Conservation (phyloP, 2,113 vertebrate species). For the Colossoma macropomum region DNA sequence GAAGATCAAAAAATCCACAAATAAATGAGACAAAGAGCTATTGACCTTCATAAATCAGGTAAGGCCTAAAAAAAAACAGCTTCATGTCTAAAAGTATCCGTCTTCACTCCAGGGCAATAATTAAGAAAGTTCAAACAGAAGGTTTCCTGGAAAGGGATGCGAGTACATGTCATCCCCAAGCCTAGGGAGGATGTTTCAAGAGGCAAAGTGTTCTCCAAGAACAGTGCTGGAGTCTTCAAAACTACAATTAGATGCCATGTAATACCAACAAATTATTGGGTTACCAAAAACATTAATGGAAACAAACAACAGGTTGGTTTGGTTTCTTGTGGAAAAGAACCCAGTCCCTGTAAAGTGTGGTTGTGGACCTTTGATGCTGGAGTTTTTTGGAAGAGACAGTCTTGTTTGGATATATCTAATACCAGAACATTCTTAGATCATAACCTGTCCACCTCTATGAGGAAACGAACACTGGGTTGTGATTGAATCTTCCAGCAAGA, state of each 20-base stretch:
- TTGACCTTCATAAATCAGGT: neutral
- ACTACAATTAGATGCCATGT: no score
- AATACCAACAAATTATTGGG: no score
- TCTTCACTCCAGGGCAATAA: neutral
- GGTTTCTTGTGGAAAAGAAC: neutral
- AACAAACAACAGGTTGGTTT: no score
- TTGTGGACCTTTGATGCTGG: neutral
- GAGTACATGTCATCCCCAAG: no score
- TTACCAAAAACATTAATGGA: no score
- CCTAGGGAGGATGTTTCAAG: no score
- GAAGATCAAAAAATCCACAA: neutral
- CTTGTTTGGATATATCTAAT: no score
- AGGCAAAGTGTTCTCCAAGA: no score
- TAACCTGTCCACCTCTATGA: no score
- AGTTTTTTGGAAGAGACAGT: neutral
- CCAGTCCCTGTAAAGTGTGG: neutral
- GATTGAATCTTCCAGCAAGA: neutral
- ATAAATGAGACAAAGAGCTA: neutral
- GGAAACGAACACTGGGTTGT: no score
- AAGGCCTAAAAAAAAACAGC: neutral
- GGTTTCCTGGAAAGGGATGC: neutral
- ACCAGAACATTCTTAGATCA: neutral
- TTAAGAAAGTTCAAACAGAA: neutral
- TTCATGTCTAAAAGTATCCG: neutral
- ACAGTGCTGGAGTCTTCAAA: no score